Evolutionary conservation across 2,888 invertebrate genomes (phyloP), one percentile per base, ranked within the genome.

Genomic region (Stomorhina lunata): DNA sequence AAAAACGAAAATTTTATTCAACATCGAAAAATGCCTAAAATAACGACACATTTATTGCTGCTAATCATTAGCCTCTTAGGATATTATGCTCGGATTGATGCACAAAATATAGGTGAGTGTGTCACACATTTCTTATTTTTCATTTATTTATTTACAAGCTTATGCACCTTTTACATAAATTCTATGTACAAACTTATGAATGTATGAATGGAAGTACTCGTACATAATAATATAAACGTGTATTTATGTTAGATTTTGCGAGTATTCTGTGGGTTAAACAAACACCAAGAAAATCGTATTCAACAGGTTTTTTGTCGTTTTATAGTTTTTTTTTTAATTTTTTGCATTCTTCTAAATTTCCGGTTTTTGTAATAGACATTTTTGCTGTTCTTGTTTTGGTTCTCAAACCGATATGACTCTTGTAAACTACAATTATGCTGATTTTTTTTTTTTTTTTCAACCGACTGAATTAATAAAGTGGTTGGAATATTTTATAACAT

Each of bases 21-120:
- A 65, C 7, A 53, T 73, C 37, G 4, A 69, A 20, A 15, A 63
- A 85, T 85, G 86, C 84, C 84, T 4, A 84, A 83, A 79, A 83
- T 85, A 66, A 77, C 84, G 37, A 85, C 86, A 76, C 80, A 81
- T 84, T 76, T 85, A 85, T 76, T 84, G 78, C 78, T 85, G 80
- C 83, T 86, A 83, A 85, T 86, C 84, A 85, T 87, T 59, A 85
- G 86, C 76, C 84, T 85, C 15, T 85, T 86, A 73, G 86, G 86
- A 34, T 86, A 86, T 85, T 86, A 85, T 75, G 84, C 85, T 82
- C 84, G 85, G 83, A 84, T 86, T 84, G 88, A 88, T 88, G 90
- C 89, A 85, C 90, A 90, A 87, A 90, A 89, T 88, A 89, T 89
- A 88, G 90, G 90, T 89, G 88, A 90, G 89, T 88, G 86, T 88